Evolutionary conservation across 2,797 vertebrate genomes (phyloP).

Genomic region (Cyclopterus lumpus): DNA sequence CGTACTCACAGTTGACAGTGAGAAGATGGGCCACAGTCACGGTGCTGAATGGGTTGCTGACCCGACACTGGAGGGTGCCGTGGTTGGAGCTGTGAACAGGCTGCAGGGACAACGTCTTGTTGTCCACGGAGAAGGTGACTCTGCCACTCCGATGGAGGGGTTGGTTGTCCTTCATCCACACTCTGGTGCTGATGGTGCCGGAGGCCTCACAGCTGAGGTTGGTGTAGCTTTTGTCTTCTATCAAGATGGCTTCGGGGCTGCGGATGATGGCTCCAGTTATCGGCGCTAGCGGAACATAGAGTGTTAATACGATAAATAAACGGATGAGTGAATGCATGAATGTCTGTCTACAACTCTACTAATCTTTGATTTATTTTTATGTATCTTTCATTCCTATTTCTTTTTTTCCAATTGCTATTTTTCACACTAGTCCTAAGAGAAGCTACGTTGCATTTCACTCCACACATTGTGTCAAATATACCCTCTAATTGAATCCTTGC

Average conservation of each 20-base stretch:
- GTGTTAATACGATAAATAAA: not conserved
- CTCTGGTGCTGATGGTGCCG: conserved; percentile 61
- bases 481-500: not conserved
- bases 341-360: not conserved
- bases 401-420: not conserved
- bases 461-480: not conserved
- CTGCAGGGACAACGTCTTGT: conserved; percentile 54
- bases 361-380: not conserved
- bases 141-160: conserved; percentile 36
- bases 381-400: not conserved
- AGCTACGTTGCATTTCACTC: not conserved
- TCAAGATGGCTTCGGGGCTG: conserved; percentile 55
- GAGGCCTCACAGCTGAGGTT: conserved; percentile 74
- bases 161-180: conserved; percentile 69
- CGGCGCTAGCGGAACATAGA: conserved; percentile 34
- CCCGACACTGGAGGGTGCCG: conserved; percentile 70
- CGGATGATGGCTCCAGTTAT: conserved; percentile 64
- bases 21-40: conserved; percentile 52
- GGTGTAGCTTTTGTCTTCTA: conserved; percentile 70
- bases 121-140: conserved; percentile 66
- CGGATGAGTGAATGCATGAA: not conserved
- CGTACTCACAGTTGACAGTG: conserved; percentile 77
- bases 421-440: not conserved
- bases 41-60: conserved; percentile 77
- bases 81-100: conserved; percentile 62